Evolutionary conservation across 2,113 vertebrate species (phyloP).

Genomic region (Pyrgilauda ruficollis): DNA sequence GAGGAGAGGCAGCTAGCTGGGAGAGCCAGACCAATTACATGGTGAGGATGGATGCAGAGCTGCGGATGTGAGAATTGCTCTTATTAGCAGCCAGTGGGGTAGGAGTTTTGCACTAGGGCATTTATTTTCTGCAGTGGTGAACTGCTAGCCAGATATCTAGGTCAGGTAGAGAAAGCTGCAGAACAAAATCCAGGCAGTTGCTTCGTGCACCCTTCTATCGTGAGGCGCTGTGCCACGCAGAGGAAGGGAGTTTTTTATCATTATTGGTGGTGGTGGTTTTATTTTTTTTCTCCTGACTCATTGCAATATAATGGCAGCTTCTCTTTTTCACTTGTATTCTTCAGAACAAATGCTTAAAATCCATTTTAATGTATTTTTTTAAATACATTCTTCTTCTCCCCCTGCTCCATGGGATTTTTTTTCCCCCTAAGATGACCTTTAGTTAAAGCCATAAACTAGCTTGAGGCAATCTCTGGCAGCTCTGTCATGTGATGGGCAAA

Average conservation of each 20-base stretch:
- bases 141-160: conserved; percentile 37
- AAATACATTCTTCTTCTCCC: not conserved
- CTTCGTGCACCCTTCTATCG: not conserved
- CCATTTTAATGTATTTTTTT: not conserved
- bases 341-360: not conserved
- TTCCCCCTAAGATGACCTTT: not conserved
- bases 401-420: not conserved
- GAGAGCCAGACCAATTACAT: conserved; percentile 85
- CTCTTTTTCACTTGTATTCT: not conserved
- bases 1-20: conserved; percentile 74
- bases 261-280: not conserved
- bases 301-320: not conserved
- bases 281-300: not conserved
- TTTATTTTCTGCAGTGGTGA: conserved; percentile 8
- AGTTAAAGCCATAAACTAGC: not conserved
- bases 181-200: not conserved
- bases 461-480: conserved; percentile 17
- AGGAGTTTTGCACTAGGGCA: conserved; percentile 11
- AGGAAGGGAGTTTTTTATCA: not conserved
- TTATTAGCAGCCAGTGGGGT: conserved; percentile 40
- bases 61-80: not conserved
- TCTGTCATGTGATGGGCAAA: conserved; percentile 11
- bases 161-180: not conserved
- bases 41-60: not conserved
- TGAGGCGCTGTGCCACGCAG: not conserved